Conservation (phyloP, 2,888 invertebrate genomes). For the Salticus scenicus region DNA sequence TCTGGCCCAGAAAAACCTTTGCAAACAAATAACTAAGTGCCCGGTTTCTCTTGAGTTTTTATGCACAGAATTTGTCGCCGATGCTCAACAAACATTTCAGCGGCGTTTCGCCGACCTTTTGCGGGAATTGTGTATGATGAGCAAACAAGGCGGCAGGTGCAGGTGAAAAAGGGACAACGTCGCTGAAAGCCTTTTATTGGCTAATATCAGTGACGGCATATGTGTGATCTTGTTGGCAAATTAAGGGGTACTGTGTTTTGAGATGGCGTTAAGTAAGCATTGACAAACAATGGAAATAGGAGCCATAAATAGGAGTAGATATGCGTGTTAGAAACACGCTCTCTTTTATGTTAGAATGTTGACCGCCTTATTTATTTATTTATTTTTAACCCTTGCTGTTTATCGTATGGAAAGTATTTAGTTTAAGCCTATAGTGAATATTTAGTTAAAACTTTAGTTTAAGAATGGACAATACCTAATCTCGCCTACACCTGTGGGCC, state of each 20-base stretch:
- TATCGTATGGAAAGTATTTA: no score
- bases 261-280: neutral
- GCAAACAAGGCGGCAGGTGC: conserved; percentile 13
- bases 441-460: no score
- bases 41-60: neutral
- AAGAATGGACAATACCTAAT: no score
- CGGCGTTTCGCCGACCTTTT: neutral
- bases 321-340: neutral
- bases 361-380: no score
- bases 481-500: no score
- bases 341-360: no score
- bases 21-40: conserved; percentile 4
- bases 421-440: no score
- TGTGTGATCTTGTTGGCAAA: conserved; percentile 2
- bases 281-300: neutral
- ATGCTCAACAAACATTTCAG: neutral
- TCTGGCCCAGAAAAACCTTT: neutral
- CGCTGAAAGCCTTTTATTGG: conserved; percentile 6
- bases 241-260: neutral
- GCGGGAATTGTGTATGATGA: neutral
- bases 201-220: neutral
- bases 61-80: neutral
- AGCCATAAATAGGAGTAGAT: neutral
- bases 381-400: no score
- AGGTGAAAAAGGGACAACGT: neutral